Conservation (phyloP, 2,888 invertebrate genomes). For the Seladonia tumulorum region DNA sequence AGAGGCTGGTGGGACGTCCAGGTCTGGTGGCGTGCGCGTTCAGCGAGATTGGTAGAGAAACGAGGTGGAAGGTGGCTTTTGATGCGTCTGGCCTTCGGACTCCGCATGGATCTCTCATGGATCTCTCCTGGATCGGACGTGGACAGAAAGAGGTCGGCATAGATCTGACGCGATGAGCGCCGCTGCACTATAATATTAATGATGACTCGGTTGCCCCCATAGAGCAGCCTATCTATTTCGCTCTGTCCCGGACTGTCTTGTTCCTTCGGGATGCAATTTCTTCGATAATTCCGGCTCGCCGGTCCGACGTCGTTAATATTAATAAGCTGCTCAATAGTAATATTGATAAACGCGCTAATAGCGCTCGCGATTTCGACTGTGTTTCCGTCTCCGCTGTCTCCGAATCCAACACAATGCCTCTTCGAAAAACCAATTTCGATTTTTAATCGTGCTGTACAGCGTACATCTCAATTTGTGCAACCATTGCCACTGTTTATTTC, state of each 20-base stretch:
- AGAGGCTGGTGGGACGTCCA: constrained; percentile 47
- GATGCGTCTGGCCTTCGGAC: constrained; percentile 70
- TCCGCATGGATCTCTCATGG: constrained; percentile 63
- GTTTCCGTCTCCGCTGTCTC: neutral
- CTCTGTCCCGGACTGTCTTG: constrained; percentile 63
- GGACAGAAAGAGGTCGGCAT: constrained; percentile 80
- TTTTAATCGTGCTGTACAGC: neutral
- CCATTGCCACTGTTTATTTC: too few relatives aligned
- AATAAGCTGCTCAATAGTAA: constrained; percentile 60
- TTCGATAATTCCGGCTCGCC: constrained; percentile 57
- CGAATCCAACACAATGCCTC: neutral
- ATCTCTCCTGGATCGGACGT: constrained; percentile 59
- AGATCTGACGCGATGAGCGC: constrained; percentile 81
- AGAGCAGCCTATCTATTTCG: constrained; percentile 68
- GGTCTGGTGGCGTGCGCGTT: constrained; percentile 37
- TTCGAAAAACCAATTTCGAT: neutral
- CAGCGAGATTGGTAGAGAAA: constrained; percentile 53
- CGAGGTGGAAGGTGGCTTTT: constrained; percentile 64
- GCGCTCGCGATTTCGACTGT: constrained; percentile 17
- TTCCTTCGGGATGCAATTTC: constrained; percentile 70
- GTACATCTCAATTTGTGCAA: too few relatives aligned
- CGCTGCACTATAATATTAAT: constrained; percentile 81
- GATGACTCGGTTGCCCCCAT: constrained; percentile 75
- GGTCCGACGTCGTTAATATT: constrained; percentile 54
- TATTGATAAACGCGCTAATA: constrained; percentile 56